These are phyloP conservation scores for Urophycis tenuis DNA, from an alignment of 2,797 vertebrate genomes.

Conservation along the genomic window DNA sequence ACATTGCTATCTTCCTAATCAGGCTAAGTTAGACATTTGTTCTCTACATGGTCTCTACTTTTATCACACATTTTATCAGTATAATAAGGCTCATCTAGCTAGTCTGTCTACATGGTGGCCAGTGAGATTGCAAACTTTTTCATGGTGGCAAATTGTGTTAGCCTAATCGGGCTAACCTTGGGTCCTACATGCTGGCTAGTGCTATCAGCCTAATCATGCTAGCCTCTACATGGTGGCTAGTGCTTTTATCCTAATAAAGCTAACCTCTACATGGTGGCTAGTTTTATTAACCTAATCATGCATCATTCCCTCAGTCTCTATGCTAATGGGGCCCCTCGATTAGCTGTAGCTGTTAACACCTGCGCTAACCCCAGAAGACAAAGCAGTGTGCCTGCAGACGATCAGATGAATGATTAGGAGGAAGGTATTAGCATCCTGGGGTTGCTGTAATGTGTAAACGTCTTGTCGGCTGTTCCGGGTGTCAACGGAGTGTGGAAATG, in stretches of 20 bases:
- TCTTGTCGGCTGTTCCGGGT: conserved; percentile 48
- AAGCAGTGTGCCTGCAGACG: conserved; percentile 7
- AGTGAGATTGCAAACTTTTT: too few species aligned
- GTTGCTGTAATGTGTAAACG: conserved; percentile 50
- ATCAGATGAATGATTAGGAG: conserved; percentile 49
- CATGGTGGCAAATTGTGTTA: conserved; percentile 22
- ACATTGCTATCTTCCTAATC: too few species aligned
- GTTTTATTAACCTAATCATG: conserved; percentile 52
- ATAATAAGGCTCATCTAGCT: too few species aligned
- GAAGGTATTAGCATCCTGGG: conserved; percentile 36
- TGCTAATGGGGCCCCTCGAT: conserved; percentile 65
- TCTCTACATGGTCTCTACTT: too few species aligned
- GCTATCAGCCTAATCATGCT: too few species aligned
- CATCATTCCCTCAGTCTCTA: conserved; percentile 54
- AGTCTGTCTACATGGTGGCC: too few species aligned
- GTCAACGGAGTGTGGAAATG: conserved; percentile 54
- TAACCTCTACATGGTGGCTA: conserved; percentile 50
- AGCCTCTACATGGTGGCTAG: too few species aligned
- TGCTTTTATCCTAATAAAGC: neutral
- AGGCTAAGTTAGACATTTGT: too few species aligned
- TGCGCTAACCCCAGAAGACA: conserved; percentile 40
- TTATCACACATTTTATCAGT: too few species aligned
- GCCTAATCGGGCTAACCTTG: neutral
- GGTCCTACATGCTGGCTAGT: too few species aligned
- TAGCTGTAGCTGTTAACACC: conserved; percentile 67